phyloP scores from a whole-genome alignment of 2,113 vertebrate genomes.

The Peromyscus leucopus region DNA sequence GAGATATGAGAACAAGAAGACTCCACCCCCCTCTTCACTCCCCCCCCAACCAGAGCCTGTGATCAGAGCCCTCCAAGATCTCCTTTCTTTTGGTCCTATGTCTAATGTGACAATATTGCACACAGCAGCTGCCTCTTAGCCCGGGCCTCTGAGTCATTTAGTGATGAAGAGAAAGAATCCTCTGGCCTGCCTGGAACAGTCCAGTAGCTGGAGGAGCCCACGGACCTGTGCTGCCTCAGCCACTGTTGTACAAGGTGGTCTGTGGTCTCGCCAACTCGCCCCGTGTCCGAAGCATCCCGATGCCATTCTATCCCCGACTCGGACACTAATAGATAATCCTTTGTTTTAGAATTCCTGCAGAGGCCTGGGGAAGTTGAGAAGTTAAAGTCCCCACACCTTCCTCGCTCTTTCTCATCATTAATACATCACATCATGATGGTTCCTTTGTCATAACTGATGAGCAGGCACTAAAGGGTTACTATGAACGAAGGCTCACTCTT shows the following conservation, averaged over 20 bases:
- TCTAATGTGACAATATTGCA: background rate
- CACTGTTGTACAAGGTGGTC: too few relatives aligned
- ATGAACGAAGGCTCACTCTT: background rate
- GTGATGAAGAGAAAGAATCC: background rate
- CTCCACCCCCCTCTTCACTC: too few relatives aligned
- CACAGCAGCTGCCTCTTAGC: background rate
- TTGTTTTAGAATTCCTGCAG: background rate
- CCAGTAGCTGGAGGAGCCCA: background rate
- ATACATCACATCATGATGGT: background rate
- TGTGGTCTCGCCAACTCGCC: background rate
- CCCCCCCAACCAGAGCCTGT: background rate
- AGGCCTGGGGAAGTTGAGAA: background rate
- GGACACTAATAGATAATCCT: background rate
- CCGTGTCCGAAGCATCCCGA: background rate
- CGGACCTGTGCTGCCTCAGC: too few relatives aligned
- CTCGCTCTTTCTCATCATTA: background rate
- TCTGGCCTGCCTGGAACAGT: background rate
- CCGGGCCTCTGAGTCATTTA: background rate
- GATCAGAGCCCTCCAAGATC: background rate
- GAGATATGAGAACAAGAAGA: background rate
- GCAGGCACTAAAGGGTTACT: background rate
- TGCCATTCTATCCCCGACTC: background rate
- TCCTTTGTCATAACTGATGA: background rate
- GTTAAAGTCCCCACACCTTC: too few relatives aligned
- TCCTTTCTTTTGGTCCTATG: background rate